Base-by-base conservation (phyloP, 2,888 invertebrate species). In the Chelonus formosanus region DNA sequence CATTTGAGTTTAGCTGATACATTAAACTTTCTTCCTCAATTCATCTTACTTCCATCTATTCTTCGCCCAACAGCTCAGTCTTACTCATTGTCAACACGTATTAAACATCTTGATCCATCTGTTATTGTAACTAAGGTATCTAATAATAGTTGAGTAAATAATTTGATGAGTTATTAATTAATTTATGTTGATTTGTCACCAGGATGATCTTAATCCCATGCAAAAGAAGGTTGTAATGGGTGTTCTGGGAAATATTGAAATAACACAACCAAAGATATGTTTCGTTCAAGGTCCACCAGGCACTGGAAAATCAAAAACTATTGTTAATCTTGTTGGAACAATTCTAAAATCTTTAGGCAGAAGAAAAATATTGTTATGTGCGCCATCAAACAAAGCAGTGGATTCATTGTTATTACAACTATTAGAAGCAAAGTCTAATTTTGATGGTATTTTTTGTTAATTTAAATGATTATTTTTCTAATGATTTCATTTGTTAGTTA, bases 321-420 rank as follows among this genome's bases (percentile, higher is more conserved):
- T 95, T 64, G 87, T 90, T 4, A 90, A 91, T 64, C 87, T 94
- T 60, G 87, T 93, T 0, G 86, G 90, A 73, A 89, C 92, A 73
- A 87, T 90, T 69, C 85, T 92, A 70, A 90, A 88, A 75, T 85
- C 84, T 0, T 73, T 77, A 6, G 72, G 74, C 53, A 74, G 86
- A 5, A 52, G 72, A 8, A 89, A 87, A 75, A 89, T 96, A 64
- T 85, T 96, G 34, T 86, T 96, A 45, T 92, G 93, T 78, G 92
- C 95, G 0, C 94, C 94, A 40, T 94, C 94, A 47, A 95, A 96
- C 84, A 91, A 91, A 0, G 95, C 95, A 0, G 89, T 95, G 4
- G 95, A 96, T 84, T 92, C 91, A 77, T 86, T 96, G 3, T 88
- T 91, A 3, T 74, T 86, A 4, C 86, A 91, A 69, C 83, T 95